Conservation (phyloP, 1,140 invertebrate genomes). For the Pseudomyrmex cubaensis region DNA sequence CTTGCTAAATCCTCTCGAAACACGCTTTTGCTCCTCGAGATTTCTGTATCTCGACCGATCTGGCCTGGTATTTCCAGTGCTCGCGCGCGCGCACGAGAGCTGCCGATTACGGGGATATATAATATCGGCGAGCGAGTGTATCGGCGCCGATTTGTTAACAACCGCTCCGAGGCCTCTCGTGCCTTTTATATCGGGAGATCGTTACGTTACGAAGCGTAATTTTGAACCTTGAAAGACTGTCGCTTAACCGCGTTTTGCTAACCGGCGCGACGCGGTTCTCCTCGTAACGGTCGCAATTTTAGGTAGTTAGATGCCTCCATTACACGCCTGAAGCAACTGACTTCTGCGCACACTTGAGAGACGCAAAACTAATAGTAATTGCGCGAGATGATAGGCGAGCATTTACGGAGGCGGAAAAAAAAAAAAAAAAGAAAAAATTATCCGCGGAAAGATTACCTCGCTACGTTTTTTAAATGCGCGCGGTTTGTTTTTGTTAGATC, state of each 20-base stretch:
- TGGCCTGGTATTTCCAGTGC: slow-evolving; percentile 64
- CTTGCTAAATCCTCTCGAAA: slow-evolving; percentile 72
- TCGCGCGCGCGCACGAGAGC: slow-evolving; percentile 49
- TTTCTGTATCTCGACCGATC: slow-evolving; percentile 65
- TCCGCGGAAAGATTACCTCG: background rate
- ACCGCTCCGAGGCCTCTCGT: slow-evolving; percentile 17
- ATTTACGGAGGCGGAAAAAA: background rate
- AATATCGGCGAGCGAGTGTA: slow-evolving; percentile 1
- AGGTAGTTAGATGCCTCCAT: slow-evolving; percentile 23
- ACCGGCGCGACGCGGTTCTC: background rate
- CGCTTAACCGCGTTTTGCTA: background rate
- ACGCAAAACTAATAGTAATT: slow-evolving; percentile 26
- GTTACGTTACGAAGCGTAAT: slow-evolving; percentile 11
- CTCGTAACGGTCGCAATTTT: slow-evolving; percentile 21
- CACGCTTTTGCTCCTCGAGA: slow-evolving; percentile 45
- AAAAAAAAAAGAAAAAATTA: background rate
- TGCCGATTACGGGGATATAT: slow-evolving; percentile 55
- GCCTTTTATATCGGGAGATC: slow-evolving; percentile 13
- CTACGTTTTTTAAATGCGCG: background rate
- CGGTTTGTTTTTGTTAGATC: background rate
- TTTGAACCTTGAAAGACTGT: slow-evolving; percentile 36
- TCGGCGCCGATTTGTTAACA: slow-evolving; percentile 27
- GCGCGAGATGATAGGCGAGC: background rate
- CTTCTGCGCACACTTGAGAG: background rate
- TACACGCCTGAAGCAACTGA: background rate